These are phyloP conservation scores for Parambassis ranga DNA, from an alignment of 2,797 vertebrate species.

Conservation along the genomic window DNA sequence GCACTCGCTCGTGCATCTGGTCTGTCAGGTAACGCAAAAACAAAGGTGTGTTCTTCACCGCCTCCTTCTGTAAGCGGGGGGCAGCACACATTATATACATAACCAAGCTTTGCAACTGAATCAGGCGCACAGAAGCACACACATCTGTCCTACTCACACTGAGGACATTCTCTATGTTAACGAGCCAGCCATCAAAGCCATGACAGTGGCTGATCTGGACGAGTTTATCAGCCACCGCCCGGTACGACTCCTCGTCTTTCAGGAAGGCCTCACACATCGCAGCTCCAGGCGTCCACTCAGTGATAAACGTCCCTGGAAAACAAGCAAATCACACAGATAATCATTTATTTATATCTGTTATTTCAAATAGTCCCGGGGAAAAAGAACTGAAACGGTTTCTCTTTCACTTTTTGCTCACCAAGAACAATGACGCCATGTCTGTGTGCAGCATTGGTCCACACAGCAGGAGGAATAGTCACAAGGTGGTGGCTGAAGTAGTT, in stretches of 20 bases:
- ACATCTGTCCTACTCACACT: constrained; percentile 92
- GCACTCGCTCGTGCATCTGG: constrained; percentile 79
- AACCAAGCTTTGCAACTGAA: too few species aligned
- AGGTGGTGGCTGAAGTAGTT: constrained; percentile 93
- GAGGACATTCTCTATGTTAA: constrained; percentile 92
- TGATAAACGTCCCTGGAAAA: constrained; percentile 91
- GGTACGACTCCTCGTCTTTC: constrained; percentile 79
- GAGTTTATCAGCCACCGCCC: constrained; percentile 82
- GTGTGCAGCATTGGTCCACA: constrained; percentile 93
- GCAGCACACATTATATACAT: neutral
- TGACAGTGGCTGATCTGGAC: constrained; percentile 86
- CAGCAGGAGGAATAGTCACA: constrained; percentile 89
- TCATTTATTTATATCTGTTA: neutral
- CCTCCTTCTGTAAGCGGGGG: constrained; percentile 59
- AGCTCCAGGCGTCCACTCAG: constrained; percentile 86
- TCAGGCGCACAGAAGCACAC: too few species aligned
- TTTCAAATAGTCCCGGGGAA: neutral
- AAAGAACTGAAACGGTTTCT: neutral
- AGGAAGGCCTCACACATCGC: constrained; percentile 86
- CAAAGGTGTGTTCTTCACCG: constrained; percentile 75
- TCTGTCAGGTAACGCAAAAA: constrained; percentile 87
- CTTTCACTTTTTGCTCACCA: constrained; percentile 75
- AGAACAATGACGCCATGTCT: constrained; percentile 87
- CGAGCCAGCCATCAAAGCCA: constrained; percentile 91
- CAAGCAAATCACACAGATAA: neutral